Conservation (phyloP, 2,888 invertebrate genomes). For the Aleiodes alternator region DNA sequence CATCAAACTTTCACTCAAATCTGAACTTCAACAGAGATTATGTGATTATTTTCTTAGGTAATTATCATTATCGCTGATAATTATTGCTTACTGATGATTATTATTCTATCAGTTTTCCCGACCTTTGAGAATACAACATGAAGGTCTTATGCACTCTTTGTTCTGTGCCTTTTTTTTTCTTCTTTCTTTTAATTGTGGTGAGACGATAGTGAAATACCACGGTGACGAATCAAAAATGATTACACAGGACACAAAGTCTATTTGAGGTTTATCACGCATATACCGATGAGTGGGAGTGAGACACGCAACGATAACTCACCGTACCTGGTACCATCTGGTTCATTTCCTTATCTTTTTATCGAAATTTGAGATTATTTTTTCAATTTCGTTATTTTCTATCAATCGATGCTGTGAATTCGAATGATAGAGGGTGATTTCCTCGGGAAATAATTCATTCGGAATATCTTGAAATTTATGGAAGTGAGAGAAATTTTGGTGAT, state of each 20-base stretch:
- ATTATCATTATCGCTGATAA: no score
- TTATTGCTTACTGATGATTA: no score
- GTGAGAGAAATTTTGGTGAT: no score
- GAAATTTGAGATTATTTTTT: not conserved
- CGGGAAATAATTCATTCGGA: no score
- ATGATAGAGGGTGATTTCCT: no score
- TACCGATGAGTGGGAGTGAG: constrained; percentile 6
- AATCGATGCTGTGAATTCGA: not conserved
- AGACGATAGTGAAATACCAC: not conserved
- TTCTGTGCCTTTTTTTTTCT: not conserved
- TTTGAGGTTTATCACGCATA: constrained; percentile 4
- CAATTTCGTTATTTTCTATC: not conserved
- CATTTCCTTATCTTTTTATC: not conserved
- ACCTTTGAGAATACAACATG: not conserved
- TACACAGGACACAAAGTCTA: constrained; percentile 2
- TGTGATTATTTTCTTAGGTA: no score
- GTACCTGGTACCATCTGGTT: constrained; percentile 19
- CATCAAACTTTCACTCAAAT: no score
- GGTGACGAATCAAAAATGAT: constrained; percentile 18
- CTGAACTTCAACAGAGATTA: no score
- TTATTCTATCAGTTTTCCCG: not conserved
- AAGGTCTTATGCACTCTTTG: not conserved
- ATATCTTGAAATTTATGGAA: no score
- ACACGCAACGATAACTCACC: constrained; percentile 21
- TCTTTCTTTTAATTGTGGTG: not conserved